A percentile compares a stretch with the other conserved stretches of the same genome.
Evolutionary conservation across 2,888 invertebrate species (phyloP).

Genomic region (Antitype chi): DNA sequence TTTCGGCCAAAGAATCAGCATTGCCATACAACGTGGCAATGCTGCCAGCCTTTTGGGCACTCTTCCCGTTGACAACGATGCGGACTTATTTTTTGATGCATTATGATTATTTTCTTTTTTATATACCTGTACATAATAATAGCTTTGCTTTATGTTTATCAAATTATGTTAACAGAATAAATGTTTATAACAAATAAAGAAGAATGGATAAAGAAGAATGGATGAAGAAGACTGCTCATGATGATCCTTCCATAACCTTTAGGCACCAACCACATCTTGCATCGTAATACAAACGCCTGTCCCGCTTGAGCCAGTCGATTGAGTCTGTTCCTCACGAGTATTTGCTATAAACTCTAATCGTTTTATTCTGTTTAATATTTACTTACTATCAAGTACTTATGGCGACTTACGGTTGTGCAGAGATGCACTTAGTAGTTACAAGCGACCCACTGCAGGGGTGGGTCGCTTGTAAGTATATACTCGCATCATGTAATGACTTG

Average conservation of each 20-base stretch:
- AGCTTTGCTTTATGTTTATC: no score
- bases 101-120: no score
- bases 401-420: conserved; percentile 39
- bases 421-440: conserved; percentile 25
- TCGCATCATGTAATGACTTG: not conserved
- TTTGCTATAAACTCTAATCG: conserved; percentile 64
- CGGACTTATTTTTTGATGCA: no score
- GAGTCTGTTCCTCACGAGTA: conserved; percentile 33
- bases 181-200: no score
- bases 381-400: conserved; percentile 51
- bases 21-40: no score
- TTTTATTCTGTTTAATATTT: conserved; percentile 61
- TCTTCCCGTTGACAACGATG: no score
- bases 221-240: no score
- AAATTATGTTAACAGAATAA: no score
- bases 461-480: no score
- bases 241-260: not conserved
- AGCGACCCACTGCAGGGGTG: not conserved
- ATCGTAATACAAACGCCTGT: not conserved
- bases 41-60: no score
- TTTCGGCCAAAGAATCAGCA: no score
- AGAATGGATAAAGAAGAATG: not conserved
- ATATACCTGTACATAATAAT: no score
- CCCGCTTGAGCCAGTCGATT: conserved; percentile 30
- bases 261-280: not conserved